Evolutionary conservation across 1,140 invertebrate species (phyloP), one percentile per base, ranked within the genome.

Genomic region (Neomicropteryx cornuta): DNA sequence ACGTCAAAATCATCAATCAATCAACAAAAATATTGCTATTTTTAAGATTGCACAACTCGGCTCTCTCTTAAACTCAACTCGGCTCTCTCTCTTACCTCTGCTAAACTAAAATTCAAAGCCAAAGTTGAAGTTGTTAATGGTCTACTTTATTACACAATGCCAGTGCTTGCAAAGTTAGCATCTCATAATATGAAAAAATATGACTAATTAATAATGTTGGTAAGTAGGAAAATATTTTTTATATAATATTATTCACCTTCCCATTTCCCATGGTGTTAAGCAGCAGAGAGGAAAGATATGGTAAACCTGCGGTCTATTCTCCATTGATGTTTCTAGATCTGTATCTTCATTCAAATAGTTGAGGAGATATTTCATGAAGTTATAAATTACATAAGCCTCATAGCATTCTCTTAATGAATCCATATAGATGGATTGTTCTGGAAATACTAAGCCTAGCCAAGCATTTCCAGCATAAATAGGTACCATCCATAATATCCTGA

Each of bases 341-440:
- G 77, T 74, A 50, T 86, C 81, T 47, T 85, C 77, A 65, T 88
- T 82, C 28, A 96, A 69, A 64, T 90, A 96, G 51, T 89, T 91
- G 33, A 96, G 62, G 30, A 97, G 67, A 64, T 88, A 97, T 55
- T 85, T 87, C 88, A 97, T 93, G 55, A 97, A 97, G 68, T 94
- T 96, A 56, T 97, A 97, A 51, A 97, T 97, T 0, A 95, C 92
- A 75, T 93, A 96, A 8, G 83, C 84, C 68, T 97, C 93, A 56
- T 97, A 97, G 58, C 91, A 96, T 70, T 97, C 92, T 61, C 92
- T 71, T 18, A 89, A 58, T 48, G 87, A 89, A 56, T 97, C 90
- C 51, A 95, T 73, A 55, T 95, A 96, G 41, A 96, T 90, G 14
- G 87, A 87, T 44, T 81, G 77, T 47, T 79, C 69, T 14, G 88